Evolutionary conservation across 2,113 vertebrate species (phyloP).

Genomic region (Ariopsis seemanni): DNA sequence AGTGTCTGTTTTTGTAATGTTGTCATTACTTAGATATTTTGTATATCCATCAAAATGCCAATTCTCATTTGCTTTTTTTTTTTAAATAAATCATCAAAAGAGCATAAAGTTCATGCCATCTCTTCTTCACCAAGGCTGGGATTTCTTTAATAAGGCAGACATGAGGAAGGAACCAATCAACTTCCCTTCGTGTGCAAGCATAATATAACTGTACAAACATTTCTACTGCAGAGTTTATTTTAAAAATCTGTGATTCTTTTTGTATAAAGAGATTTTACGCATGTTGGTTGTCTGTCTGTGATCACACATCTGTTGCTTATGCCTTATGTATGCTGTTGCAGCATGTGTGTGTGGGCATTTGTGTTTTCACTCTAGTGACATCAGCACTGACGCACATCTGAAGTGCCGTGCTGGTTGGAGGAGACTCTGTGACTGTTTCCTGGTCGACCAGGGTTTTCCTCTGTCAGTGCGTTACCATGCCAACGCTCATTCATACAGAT

Average conservation of each 20-base stretch:
- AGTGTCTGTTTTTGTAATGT: neutral
- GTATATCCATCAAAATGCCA: neutral
- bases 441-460: conserved; percentile 58
- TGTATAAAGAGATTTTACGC: neutral
- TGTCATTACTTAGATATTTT: neutral
- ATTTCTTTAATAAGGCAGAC: neutral
- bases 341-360: conserved; percentile 8
- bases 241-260: neutral
- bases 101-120: neutral
- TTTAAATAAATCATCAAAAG: neutral
- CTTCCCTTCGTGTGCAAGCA: neutral
- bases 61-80: neutral
- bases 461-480: conserved; percentile 66
- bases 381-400: conserved; percentile 48
- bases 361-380: conserved; percentile 1
- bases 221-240: neutral
- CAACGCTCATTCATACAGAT: conserved; percentile 46
- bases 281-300: neutral
- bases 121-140: neutral
- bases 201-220: neutral
- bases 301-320: conserved; percentile 30
- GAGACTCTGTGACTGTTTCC: conserved; percentile 46
- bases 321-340: neutral
- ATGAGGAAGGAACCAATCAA: neutral
- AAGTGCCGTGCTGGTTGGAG: conserved; percentile 61